Evolutionary conservation across 2,888 invertebrate genomes (phyloP).

Genomic region (Sinohyriopsis cumingii): DNA sequence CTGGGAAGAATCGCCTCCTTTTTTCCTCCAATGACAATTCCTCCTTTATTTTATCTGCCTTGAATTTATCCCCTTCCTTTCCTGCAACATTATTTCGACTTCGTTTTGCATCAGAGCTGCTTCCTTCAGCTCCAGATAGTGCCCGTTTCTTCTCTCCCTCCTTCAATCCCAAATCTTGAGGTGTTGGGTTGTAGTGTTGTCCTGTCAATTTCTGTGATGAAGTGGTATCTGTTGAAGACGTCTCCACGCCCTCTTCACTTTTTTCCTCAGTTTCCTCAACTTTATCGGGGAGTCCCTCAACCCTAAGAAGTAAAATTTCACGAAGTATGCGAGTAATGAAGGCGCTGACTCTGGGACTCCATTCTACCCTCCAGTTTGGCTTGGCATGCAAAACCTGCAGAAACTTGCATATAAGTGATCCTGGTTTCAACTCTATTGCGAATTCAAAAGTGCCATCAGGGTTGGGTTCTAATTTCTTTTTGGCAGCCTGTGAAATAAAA

Average conservation of each 20-base stretch:
- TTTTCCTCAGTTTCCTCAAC: slow-evolving; percentile 25
- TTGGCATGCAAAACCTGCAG: slow-evolving; percentile 37
- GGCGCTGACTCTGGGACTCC: slow-evolving; percentile 40
- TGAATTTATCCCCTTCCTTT: not conserved
- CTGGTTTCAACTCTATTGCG: slow-evolving; percentile 34
- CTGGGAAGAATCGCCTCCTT: too few species aligned
- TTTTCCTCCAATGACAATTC: too few species aligned
- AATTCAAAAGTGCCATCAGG: slow-evolving; percentile 16
- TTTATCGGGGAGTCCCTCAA: slow-evolving; percentile 30
- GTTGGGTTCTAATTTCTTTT: too few species aligned
- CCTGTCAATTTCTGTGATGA: too few species aligned
- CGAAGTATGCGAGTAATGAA: slow-evolving; percentile 36
- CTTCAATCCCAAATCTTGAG: not conserved
- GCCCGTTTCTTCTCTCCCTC: not conserved
- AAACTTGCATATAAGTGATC: slow-evolving; percentile 25
- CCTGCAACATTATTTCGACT: too few species aligned
- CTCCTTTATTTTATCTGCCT: slow-evolving; percentile 2
- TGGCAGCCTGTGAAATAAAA: too few species aligned
- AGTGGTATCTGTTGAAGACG: not conserved
- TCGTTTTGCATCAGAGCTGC: not conserved
- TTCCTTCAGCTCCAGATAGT: slow-evolving; percentile 1
- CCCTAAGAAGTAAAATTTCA: slow-evolving; percentile 25
- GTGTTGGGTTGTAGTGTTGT: too few species aligned
- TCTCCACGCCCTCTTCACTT: slow-evolving; percentile 19
- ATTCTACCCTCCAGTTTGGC: slow-evolving; percentile 34